Percentiles rank a stretch among this genome's conserved stretches.
Evolutionary conservation across 2,113 vertebrate species (phyloP).

Genomic region (Dinomys branickii): DNA sequence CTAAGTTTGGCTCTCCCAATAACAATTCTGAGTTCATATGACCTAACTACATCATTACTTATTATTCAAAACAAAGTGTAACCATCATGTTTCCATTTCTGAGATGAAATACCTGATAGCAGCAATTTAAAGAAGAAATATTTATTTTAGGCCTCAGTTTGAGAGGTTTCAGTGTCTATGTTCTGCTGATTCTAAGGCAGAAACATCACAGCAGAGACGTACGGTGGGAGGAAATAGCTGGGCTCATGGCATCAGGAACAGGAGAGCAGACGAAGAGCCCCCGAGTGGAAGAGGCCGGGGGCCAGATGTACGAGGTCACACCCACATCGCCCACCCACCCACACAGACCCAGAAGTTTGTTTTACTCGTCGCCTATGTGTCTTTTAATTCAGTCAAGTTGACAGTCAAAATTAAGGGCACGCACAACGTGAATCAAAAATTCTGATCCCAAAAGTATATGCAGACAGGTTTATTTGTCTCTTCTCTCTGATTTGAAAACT

Average conservation of each 20-base stretch:
- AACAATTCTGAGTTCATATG: background rate
- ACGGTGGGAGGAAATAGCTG: background rate
- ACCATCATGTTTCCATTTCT: background rate
- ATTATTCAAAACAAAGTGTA: background rate
- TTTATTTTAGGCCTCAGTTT: background rate
- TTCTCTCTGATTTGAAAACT: background rate
- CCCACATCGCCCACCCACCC: background rate
- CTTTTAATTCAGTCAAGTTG: background rate
- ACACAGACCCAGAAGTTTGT: no score
- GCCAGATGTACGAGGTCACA: background rate
- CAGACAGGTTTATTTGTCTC: background rate
- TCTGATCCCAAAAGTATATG: background rate
- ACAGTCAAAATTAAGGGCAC: background rate
- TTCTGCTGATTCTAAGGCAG: background rate
- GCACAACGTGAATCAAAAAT: background rate
- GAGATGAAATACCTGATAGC: background rate
- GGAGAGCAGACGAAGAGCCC: background rate
- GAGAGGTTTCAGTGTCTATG: background rate
- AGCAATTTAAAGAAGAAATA: background rate
- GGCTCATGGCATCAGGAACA: background rate
- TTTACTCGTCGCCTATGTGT: background rate
- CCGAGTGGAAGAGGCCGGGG: background rate
- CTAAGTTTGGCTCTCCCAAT: background rate
- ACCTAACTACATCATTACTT: constrained; percentile 7
- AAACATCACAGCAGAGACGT: background rate